Conservation (phyloP, 2,888 invertebrate species). For the Capitulum mitella region DNA sequence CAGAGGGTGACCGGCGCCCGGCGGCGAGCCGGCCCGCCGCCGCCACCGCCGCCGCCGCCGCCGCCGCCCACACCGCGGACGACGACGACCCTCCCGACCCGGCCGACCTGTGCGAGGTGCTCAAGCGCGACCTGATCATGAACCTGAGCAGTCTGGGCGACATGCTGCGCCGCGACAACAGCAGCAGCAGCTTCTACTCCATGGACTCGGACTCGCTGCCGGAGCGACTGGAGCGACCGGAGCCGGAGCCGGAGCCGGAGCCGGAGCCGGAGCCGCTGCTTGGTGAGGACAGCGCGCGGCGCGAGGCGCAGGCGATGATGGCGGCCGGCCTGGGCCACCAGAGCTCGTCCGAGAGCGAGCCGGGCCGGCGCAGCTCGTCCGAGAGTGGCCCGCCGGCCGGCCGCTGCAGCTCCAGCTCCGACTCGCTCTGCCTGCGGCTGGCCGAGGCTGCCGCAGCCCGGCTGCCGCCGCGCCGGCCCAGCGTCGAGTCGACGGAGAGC, state of each 20-base stretch:
- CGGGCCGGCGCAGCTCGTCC: background rate
- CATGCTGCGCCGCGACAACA: constrained; percentile 19
- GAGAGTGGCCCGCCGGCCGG: background rate
- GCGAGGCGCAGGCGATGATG: constrained; percentile 7
- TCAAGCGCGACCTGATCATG: background rate
- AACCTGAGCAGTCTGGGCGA: background rate
- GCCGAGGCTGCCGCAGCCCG: background rate
- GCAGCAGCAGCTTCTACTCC: constrained; percentile 22
- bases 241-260: background rate
- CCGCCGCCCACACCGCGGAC: background rate
- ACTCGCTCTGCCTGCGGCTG: background rate
- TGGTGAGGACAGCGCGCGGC: background rate
- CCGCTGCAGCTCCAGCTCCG: background rate
- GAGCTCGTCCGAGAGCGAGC: constrained; percentile 2
- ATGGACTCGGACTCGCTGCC: constrained; percentile 3
- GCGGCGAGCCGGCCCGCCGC: background rate
- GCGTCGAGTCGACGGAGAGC: background rate
- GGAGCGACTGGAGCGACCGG: background rate
- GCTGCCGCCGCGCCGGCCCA: background rate
- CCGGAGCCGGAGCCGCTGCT: background rate
- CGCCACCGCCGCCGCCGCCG: background rate
- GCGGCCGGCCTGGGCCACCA: background rate
- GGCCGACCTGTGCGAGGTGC: background rate
- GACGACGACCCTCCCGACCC: background rate
- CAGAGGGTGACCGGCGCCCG: background rate